Evolutionary conservation across 2,797 vertebrate genomes (phyloP), one percentile per base, ranked within the genome.

Genomic region (Sebastes nivosus): DNA sequence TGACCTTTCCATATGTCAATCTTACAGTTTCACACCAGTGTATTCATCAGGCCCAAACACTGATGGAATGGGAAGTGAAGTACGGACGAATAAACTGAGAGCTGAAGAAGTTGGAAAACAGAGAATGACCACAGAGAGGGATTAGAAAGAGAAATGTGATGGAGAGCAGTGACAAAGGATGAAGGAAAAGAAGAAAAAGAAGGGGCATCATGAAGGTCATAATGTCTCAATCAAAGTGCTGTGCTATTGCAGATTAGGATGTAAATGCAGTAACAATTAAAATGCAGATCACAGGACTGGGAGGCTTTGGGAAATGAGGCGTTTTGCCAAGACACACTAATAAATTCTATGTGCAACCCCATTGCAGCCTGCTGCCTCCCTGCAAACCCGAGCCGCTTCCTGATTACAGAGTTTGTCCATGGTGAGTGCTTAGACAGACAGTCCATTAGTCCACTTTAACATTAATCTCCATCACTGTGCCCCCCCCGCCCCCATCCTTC

Each of bases 391-490:
- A 63, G 42, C 88, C 77, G 77, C 82, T 81, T 87, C 72, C 81
- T 87, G 89, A 89, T 91, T 86, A 86, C 80, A 80, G 80, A 86
- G 81, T 93, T 90, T 91, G 86, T 89, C 76, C 67, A 80, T 77
- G 60, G 68, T 70, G 80, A 87, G 81, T 83, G 83, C 88, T 81
- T 54, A 79, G 86, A 87, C 85, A 87, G 90, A 83, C 82, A 81
- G 85, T 88, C 89, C 90, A 93, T 94, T 93, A 91, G 91, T 82
- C 79, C 78, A 65, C 83, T 87, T 89, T 89, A 89, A 85, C 89
- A 92, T 92, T 91, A 90, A 92, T 94, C 90, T 90, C 84, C 80
- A 91, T 92, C 89, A 87, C 80, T 50, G 72, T 86, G 38, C 59
- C 68, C 32, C 32, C 60, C 30, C 20, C 1, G 1, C 1, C 54